These are phyloP conservation scores for Venustoraphidia nigricollis DNA, from an alignment of 2,888 invertebrate genomes.

Conservation along the genomic window DNA sequence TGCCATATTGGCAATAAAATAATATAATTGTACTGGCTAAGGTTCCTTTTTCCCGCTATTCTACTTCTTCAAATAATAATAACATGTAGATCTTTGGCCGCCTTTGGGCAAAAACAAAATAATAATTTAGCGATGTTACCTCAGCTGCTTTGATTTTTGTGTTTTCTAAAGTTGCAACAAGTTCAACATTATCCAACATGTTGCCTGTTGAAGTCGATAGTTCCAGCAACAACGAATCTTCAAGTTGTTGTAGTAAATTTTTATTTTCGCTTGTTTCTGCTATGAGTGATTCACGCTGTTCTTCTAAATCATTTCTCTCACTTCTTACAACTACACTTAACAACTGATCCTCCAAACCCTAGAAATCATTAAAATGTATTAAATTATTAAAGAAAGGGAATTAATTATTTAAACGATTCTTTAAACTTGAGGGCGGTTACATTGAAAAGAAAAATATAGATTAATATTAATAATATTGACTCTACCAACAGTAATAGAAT, in stretches of 20 bases:
- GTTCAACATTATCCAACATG: slow-evolving; percentile 82
- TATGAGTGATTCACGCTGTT: slow-evolving; percentile 69
- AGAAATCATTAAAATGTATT: slow-evolving; percentile 4
- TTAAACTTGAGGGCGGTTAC: no score
- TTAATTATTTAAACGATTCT: no score
- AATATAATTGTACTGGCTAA: no score
- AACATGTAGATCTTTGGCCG: no score
- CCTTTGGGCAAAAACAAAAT: no score
- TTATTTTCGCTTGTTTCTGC: slow-evolving; percentile 77
- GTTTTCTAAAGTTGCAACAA: slow-evolving; percentile 73
- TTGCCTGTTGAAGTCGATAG: slow-evolving; percentile 77
- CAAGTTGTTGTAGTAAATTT: slow-evolving; percentile 63
- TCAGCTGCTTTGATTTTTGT: slow-evolving; percentile 77
- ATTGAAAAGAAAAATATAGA: no score
- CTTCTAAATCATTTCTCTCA: slow-evolving; percentile 76
- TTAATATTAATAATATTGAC: background rate
- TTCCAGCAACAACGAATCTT: slow-evolving; percentile 72
- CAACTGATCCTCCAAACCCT: slow-evolving; percentile 82
- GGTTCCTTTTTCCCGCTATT: no score
- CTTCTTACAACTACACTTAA: slow-evolving; percentile 78
- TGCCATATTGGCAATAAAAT: no score
- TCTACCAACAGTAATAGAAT: no score
- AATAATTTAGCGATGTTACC: slow-evolving; percentile 28
- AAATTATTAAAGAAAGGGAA: no score
- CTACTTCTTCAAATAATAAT: no score